These are phyloP conservation scores for Ophion obscuratus DNA, from an alignment of 2,888 invertebrate species.

Conservation along the genomic window DNA sequence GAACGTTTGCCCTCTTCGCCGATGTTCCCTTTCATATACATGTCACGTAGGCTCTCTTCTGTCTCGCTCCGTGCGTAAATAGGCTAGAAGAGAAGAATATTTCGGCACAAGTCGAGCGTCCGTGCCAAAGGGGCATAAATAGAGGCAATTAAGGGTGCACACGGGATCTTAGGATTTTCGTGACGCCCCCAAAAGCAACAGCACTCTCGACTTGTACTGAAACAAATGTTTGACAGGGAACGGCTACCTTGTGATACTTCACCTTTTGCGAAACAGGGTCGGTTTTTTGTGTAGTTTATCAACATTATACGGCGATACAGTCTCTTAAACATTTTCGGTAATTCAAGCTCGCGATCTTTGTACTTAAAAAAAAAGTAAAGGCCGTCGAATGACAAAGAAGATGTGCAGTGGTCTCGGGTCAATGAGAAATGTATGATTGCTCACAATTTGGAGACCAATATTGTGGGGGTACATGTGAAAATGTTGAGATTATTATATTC, in stretches of 20 bases:
- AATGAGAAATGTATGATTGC: too few species aligned
- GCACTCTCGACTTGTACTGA: constrained; percentile 36
- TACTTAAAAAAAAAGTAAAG: neutral
- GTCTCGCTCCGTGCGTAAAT: constrained; percentile 31
- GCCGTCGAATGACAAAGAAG: neutral
- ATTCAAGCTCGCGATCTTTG: neutral
- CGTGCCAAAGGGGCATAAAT: constrained; percentile 83
- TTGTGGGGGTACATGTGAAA: too few species aligned
- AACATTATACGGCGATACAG: too few species aligned
- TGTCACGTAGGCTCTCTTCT: constrained; percentile 79
- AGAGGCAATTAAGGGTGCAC: constrained; percentile 81
- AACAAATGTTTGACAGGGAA: constrained; percentile 40
- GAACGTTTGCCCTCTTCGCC: constrained; percentile 66
- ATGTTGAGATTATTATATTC: neutral
- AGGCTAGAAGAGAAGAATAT: constrained; percentile 32
- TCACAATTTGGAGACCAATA: too few species aligned
- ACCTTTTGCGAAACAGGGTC: too few species aligned
- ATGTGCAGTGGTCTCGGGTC: too few species aligned
- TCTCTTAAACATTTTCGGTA: too few species aligned
- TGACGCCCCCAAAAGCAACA: constrained; percentile 36
- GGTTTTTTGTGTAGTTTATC: neutral
- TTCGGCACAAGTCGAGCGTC: constrained; percentile 70
- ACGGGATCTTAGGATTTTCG: constrained; percentile 52
- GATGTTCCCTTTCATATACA: constrained; percentile 80
- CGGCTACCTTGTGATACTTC: neutral